Evolutionary conservation across 2,113 vertebrate genomes (phyloP).

Genomic region (Microcebus ravelobensis): DNA sequence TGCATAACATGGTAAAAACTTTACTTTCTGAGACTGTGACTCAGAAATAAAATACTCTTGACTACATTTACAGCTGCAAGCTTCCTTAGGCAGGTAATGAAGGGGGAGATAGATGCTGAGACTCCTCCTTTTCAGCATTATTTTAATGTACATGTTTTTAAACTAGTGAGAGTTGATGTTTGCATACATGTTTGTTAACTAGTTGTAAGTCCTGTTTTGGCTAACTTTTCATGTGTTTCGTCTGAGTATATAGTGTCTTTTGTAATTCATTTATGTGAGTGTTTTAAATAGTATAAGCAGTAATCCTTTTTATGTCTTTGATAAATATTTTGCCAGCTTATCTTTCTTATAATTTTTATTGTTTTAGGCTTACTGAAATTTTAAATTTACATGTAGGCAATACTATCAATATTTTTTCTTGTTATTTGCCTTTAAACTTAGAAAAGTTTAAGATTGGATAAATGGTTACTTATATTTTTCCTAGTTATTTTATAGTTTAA

Average conservation of each 20-base stretch:
- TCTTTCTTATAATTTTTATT: constrained; percentile 20
- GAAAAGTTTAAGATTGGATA: background rate
- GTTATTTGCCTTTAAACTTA: constrained; percentile 53
- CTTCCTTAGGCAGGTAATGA: background rate
- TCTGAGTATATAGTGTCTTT: constrained; percentile 1
- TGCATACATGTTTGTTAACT: constrained; percentile 1
- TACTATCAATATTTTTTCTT: constrained; percentile 46
- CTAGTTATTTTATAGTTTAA: constrained; percentile 50
- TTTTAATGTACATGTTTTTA: background rate
- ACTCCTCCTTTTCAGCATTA: background rate
- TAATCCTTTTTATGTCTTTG: constrained; percentile 28
- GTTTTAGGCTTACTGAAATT: constrained; percentile 1
- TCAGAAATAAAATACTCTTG: constrained; percentile 24
- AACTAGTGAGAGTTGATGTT: constrained; percentile 17
- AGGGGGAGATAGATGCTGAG: background rate
- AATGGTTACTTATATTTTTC: constrained; percentile 35
- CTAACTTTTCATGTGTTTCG: constrained; percentile 22
- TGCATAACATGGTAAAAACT: background rate
- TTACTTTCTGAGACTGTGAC: background rate
- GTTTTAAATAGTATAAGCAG: constrained; percentile 19
- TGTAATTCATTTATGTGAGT: background rate
- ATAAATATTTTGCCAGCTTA: constrained; percentile 40
- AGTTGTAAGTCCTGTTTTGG: background rate
- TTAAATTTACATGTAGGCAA: constrained; percentile 44
- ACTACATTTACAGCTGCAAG: background rate